These are phyloP conservation scores for Hydropotes inermis DNA, from an alignment of 2,113 vertebrate genomes.

Conservation along the genomic window DNA sequence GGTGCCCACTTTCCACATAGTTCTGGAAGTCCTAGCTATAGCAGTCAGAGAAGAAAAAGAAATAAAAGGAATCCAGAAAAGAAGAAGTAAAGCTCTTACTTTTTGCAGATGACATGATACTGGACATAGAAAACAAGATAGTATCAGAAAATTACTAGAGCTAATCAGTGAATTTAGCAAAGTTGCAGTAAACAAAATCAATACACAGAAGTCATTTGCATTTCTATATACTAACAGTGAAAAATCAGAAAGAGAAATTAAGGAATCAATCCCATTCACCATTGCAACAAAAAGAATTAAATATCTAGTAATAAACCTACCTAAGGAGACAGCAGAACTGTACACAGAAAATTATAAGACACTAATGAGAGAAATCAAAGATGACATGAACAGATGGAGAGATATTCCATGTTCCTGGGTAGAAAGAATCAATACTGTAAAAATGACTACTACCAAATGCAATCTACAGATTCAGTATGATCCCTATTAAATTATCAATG, in stretches of 20 bases:
- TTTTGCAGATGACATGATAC: background rate
- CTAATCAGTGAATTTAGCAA: background rate
- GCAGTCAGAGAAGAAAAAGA: background rate
- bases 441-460: background rate
- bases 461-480: background rate
- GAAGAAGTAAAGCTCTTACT: background rate
- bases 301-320: background rate
- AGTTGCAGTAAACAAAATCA: background rate
- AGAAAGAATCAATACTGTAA: background rate
- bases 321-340: background rate
- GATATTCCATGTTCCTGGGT: background rate
- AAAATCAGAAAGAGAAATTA: background rate
- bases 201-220: background rate
- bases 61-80: background rate
- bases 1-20: background rate
- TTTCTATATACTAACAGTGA: background rate
- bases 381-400: background rate
- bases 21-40: background rate
- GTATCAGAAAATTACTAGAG: background rate
- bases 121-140: background rate
- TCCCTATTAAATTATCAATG: background rate
- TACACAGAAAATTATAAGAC: background rate
- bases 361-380: background rate
- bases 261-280: background rate
- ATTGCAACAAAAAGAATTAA: background rate